Percentiles rank a stretch among this genome's conserved stretches.
These are phyloP conservation scores for Iphiclides podalirius DNA, from an alignment of 2,888 invertebrate genomes.

Conservation along the genomic window DNA sequence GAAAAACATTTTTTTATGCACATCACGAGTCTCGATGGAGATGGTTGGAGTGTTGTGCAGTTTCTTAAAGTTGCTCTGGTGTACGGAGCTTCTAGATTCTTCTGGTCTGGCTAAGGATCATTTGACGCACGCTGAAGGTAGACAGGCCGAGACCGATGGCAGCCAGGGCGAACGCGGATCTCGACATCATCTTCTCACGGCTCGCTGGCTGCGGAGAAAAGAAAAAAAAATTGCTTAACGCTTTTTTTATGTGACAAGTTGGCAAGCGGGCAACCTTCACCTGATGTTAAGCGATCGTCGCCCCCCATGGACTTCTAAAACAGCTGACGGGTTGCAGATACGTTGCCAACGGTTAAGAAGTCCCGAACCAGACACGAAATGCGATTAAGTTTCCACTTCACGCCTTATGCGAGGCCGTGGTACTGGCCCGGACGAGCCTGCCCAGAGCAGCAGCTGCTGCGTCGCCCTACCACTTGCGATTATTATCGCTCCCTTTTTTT, in stretches of 20 bases:
- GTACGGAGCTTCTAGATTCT: constrained; percentile 47
- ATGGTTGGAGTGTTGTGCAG: constrained; percentile 18
- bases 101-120: constrained; percentile 72
- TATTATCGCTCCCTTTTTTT: too few species aligned
- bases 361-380: too few species aligned
- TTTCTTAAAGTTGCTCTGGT: constrained; percentile 17
- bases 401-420: too few species aligned
- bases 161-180: constrained; percentile 80
- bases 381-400: too few species aligned
- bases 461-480: too few species aligned
- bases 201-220: constrained; percentile 64
- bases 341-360: too few species aligned
- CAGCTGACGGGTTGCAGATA: too few species aligned
- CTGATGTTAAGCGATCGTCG: too few species aligned
- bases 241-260: not conserved
- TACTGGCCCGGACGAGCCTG: too few species aligned
- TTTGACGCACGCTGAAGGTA: constrained; percentile 82
- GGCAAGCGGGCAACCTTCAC: too few species aligned
- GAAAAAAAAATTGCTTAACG: constrained; percentile 23
- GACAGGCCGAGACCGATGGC: constrained; percentile 81
- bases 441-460: too few species aligned
- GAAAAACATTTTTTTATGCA: constrained; percentile 17
- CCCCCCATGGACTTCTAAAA: too few species aligned
- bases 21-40: constrained; percentile 21
- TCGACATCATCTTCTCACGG: constrained; percentile 78